Base-by-base conservation (phyloP, 2,113 vertebrate genomes). In the Triplophysa siluroides region DNA sequence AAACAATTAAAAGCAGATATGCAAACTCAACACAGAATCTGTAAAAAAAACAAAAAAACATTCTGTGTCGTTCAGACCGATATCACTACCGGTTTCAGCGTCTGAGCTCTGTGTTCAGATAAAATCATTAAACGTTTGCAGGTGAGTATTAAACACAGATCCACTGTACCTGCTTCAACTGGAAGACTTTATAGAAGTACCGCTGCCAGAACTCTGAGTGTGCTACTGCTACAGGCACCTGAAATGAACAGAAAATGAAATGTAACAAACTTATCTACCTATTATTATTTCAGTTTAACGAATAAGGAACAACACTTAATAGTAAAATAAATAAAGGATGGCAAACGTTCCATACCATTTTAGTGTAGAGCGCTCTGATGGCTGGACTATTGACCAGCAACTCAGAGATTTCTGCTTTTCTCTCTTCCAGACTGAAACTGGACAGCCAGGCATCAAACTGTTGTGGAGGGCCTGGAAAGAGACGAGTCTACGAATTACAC, bases 201-300 rank as follows among this genome's bases (percentile, higher is more conserved):
- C 97, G 94, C 85, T 98, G 96, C 98, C 97, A 99, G 86, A 99
- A 99, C 52, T 99, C 98, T 0, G 93, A 90, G 83, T 99, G 98
- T 76, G 96, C 91, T 78, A 99, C 97, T 7, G 98, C 98, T 75
- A 91, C 98, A 0, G 97, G 98, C 1, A 98, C 97, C 98, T 99
- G 88, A 9, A 8, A 80, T 23, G 23, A 11, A 38, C 8, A 68
- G 79, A 76, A 1, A 13, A 71, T 76, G 47, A 3, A 24, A 38
- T 38, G 33, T 38, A 38, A 38, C 33, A 38, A 38, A 29, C 29
- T 29, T 29, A 4, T 29, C 29, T 29, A 29, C 29, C 29, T 29
- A 29, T 45, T 45, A 45, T 45, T 12, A 12, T 45, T 11, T 45
- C 43, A 45, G 43, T 11, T 45, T 45, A 45, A 45, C 1, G 8